Percentiles rank a stretch among this genome's conserved stretches.
Evolutionary conservation across 2,113 vertebrate species (phyloP).

Genomic region (Oceanites oceanicus): DNA sequence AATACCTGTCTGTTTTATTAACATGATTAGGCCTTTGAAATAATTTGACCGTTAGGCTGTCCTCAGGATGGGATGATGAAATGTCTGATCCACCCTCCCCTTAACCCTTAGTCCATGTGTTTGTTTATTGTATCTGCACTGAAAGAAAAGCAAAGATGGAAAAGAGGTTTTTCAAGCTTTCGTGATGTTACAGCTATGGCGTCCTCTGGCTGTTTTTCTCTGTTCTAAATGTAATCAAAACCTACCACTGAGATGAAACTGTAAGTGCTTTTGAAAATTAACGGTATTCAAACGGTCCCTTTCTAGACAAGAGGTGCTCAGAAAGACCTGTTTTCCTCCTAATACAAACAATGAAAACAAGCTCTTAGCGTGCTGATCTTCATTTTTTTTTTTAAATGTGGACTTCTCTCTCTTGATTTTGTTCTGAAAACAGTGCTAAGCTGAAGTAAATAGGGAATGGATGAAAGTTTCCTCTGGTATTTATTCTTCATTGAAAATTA

Average conservation of each 20-base stretch:
- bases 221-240: not conserved
- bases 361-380: not conserved
- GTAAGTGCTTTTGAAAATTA: not conserved
- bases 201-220: not conserved
- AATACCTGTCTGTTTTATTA: not conserved
- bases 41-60: not conserved
- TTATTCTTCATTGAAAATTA: not conserved
- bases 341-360: not conserved
- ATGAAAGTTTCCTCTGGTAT: not conserved
- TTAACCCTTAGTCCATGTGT: not conserved
- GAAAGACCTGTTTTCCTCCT: not conserved
- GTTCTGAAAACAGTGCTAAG: not conserved
- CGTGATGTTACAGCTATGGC: fast-evolving
- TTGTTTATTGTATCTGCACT: not conserved
- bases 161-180: not conserved
- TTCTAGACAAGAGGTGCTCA: not conserved
- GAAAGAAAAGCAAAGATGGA: not conserved
- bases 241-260: not conserved
- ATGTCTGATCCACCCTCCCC: not conserved
- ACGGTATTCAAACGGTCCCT: not conserved
- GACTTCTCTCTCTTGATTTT: not conserved
- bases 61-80: not conserved
- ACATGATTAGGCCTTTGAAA: not conserved
- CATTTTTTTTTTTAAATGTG: not conserved
- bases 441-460: not conserved